Percentiles rank a stretch among this genome's conserved stretches.
phyloP scores from a whole-genome alignment of 2,888 invertebrate species.

The Orthonevra nobilis region DNA sequence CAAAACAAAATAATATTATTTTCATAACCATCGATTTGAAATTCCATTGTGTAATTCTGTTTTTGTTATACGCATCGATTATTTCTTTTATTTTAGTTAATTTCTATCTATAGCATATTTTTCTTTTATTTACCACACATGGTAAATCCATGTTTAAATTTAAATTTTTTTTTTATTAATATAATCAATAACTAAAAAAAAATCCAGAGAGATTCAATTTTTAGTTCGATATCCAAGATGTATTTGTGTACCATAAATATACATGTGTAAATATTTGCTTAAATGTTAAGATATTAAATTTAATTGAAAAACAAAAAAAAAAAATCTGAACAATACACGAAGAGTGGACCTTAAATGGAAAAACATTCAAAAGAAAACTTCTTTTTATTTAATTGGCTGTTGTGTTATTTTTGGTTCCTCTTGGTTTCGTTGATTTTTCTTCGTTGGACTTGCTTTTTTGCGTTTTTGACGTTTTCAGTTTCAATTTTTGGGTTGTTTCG shows the following conservation, averaged over 20 bases:
- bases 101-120: not conserved
- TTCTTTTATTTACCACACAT: no score
- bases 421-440: slow-evolving; percentile 8
- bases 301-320: slow-evolving; percentile 42
- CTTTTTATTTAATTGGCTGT: slow-evolving; percentile 51
- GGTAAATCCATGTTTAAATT: no score
- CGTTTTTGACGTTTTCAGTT: slow-evolving; percentile 15
- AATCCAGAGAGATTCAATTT: no score
- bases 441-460: not conserved
- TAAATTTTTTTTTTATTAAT: no score
- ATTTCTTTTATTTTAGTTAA: slow-evolving; percentile 50
- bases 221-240: slow-evolving; percentile 39
- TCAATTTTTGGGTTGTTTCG: slow-evolving; percentile 12
- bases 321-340: slow-evolving; percentile 37
- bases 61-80: slow-evolving; percentile 35
- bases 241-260: slow-evolving; percentile 54
- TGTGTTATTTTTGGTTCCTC: slow-evolving; percentile 6
- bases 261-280: slow-evolving; percentile 56
- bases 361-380: slow-evolving; percentile 45
- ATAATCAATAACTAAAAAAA: no score
- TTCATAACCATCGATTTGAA: slow-evolving; percentile 59
- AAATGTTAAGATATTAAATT: slow-evolving; percentile 51
- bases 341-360: slow-evolving; percentile 39
- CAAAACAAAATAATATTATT: slow-evolving; percentile 13
- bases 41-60: slow-evolving; percentile 57